phyloP scores from a whole-genome alignment of 2,888 invertebrate species.

The Cremastobaeus sp. region DNA sequence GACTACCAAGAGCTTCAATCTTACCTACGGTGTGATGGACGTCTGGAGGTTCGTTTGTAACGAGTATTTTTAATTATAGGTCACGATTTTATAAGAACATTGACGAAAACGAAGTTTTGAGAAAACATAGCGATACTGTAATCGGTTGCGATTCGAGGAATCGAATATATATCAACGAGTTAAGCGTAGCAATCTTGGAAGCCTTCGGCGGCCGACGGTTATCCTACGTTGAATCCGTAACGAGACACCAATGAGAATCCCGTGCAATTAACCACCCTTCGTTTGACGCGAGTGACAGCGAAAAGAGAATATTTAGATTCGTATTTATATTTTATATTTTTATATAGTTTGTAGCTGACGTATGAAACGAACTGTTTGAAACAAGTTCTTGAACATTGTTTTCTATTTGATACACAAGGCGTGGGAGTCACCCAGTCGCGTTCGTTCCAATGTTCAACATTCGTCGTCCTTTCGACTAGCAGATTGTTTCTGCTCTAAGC shows the following conservation, averaged over 20 bases:
- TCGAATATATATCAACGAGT: constrained; percentile 30
- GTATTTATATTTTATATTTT: constrained; percentile 76
- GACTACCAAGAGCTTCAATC: constrained; percentile 64
- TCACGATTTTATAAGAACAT: constrained; percentile 42
- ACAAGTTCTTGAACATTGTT: constrained; percentile 34
- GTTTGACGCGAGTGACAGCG: constrained; percentile 52
- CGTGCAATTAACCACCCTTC: constrained; percentile 54
- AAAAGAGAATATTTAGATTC: constrained; percentile 60
- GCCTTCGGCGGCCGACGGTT: constrained; percentile 36
- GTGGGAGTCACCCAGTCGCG: no score
- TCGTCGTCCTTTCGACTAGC: not conserved
- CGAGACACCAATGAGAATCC: constrained; percentile 55
- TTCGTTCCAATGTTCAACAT: not conserved
- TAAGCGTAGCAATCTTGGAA: constrained; percentile 40
- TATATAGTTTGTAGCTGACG: constrained; percentile 74
- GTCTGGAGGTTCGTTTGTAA: constrained; percentile 43
- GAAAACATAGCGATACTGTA: no score
- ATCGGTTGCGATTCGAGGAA: no score
- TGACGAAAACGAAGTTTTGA: constrained; percentile 19
- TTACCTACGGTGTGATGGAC: constrained; percentile 46
- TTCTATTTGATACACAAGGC: not conserved
- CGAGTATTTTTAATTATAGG: constrained; percentile 41
- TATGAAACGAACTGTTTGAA: constrained; percentile 34
- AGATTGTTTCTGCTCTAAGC: no score
- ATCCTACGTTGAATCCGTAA: constrained; percentile 48